Percentiles rank a stretch among this genome's conserved stretches.
Evolutionary conservation across 2,113 vertebrate genomes (phyloP).

Genomic region (Phrynosoma platyrhinos): DNA sequence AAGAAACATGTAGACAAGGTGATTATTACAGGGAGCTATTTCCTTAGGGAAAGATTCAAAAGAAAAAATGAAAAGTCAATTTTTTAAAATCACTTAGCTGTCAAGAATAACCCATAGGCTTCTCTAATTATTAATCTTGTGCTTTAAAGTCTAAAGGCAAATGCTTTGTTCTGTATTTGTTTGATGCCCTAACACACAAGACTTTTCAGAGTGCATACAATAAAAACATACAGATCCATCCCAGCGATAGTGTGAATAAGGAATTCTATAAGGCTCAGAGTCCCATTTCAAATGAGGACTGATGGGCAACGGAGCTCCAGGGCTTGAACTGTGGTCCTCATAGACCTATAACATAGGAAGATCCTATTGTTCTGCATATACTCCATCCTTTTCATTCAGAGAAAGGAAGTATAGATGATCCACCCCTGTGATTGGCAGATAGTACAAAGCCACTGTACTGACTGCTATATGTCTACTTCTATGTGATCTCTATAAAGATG

Average conservation of each 20-base stretch:
- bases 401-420: not conserved
- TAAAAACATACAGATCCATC: constrained; percentile 40
- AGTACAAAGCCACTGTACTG: not conserved
- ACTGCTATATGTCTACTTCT: not conserved
- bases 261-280: not conserved
- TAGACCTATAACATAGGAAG: not conserved
- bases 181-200: constrained; percentile 54
- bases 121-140: constrained; percentile 62
- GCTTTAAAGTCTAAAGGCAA: constrained; percentile 54
- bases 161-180: constrained; percentile 51
- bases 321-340: not conserved
- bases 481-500: no score
- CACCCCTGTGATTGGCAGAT: not conserved
- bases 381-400: not conserved
- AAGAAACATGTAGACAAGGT: constrained; percentile 65
- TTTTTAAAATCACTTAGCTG: constrained; percentile 56
- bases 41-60: constrained; percentile 60
- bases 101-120: constrained; percentile 48
- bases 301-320: not conserved
- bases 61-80: constrained; percentile 55
- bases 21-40: constrained; percentile 65
- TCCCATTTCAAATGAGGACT: not conserved
- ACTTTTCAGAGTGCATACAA: constrained; percentile 48
- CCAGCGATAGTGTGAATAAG: not conserved
- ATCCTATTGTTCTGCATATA: no score